Conservation (phyloP, 2,888 invertebrate species). For the Drosophila kanekoi region DNA sequence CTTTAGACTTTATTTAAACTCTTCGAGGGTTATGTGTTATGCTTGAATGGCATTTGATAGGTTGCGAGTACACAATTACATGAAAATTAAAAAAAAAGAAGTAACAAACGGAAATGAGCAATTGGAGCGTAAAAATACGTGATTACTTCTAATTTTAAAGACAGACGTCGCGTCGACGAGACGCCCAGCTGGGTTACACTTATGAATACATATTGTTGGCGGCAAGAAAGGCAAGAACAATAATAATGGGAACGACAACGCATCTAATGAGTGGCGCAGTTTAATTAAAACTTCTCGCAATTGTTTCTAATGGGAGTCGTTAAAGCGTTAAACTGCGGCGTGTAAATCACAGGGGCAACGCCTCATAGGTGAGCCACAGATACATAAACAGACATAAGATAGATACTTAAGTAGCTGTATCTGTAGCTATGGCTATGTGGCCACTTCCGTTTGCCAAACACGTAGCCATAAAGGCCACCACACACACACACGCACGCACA, state of each 20-base stretch:
- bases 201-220: constrained; percentile 47
- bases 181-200: constrained; percentile 40
- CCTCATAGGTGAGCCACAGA: constrained; percentile 34
- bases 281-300: constrained; percentile 79
- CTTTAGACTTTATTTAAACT: background rate
- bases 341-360: constrained; percentile 70
- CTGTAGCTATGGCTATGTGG: constrained; percentile 53
- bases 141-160: constrained; percentile 62
- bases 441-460: constrained; percentile 81
- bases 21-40: constrained; percentile 16
- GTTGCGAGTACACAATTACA: background rate
- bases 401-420: constrained; percentile 53
- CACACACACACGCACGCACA: constrained; percentile 43
- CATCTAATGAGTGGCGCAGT: constrained; percentile 68
- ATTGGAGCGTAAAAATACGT: constrained; percentile 77
- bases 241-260: constrained; percentile 9
- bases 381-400: constrained; percentile 53
- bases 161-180: constrained; percentile 26
- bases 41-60: constrained; percentile 26
- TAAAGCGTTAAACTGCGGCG: constrained; percentile 73
- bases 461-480: constrained; percentile 75
- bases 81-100: constrained; percentile 39
- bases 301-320: constrained; percentile 80
- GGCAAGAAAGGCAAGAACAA: constrained; percentile 1
- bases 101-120: constrained; percentile 69